Conservation (phyloP, 1,140 invertebrate genomes). For the Steinernema khuongi region DNA sequence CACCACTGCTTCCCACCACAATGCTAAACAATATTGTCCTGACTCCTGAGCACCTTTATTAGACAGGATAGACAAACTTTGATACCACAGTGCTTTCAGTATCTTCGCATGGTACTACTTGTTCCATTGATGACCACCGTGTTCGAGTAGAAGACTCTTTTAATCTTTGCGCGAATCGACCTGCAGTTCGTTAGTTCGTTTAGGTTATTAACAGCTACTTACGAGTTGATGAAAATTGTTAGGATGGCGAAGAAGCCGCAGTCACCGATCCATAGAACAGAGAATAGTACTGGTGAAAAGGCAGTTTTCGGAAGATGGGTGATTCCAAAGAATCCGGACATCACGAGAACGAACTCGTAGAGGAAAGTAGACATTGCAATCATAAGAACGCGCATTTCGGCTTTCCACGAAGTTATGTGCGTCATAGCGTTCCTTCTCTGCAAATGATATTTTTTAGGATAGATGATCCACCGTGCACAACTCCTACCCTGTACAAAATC, state of each 20-base stretch:
- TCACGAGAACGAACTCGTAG: neutral
- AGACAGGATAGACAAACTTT: no score
- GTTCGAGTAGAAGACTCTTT: neutral
- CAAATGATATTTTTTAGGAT: neutral
- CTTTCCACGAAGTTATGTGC: neutral
- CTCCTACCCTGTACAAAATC: neutral
- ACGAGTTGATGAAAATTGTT: neutral
- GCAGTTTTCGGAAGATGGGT: neutral
- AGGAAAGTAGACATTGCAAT: neutral
- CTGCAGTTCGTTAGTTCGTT: neutral
- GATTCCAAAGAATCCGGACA: neutral
- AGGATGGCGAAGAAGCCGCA: neutral
- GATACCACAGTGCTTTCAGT: no score
- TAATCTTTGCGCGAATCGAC: neutral
- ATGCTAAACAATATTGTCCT: no score
- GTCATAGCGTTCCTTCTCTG: neutral
- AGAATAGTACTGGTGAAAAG: neutral
- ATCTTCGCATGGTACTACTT: no score
- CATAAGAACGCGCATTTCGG: neutral
- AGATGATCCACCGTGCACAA: neutral
- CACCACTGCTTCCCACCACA: no score
- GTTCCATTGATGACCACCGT: neutral
- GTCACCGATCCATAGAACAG: neutral
- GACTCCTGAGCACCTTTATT: no score
- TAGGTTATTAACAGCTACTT: neutral